phyloP scores from a whole-genome alignment of 2,797 vertebrate genomes.

The Sparidentex hasta region DNA sequence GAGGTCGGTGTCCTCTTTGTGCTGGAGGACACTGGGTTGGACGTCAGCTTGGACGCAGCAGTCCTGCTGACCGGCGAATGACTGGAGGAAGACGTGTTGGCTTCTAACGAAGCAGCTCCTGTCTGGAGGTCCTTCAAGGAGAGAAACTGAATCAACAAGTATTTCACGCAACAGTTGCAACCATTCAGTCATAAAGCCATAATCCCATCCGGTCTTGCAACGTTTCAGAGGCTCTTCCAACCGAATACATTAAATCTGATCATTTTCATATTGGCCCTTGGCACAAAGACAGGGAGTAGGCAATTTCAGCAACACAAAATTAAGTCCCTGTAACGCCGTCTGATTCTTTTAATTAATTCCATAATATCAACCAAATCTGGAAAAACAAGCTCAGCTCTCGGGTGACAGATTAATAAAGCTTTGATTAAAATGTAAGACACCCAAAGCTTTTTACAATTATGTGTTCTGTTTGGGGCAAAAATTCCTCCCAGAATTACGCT shows the following conservation, averaged over 20 bases:
- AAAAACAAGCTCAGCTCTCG: slow-evolving; percentile 58
- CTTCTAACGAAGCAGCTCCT: slow-evolving; percentile 50
- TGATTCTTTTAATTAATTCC: slow-evolving; percentile 58
- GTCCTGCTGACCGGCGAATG: slow-evolving; percentile 17
- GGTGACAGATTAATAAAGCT: slow-evolving; percentile 63
- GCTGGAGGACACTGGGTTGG: slow-evolving; percentile 33
- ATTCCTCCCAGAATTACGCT: slow-evolving; percentile 61
- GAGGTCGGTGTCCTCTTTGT: slow-evolving; percentile 21
- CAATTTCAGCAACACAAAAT: slow-evolving; percentile 50
- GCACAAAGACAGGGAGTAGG: slow-evolving; percentile 24
- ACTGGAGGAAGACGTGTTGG: slow-evolving; percentile 58
- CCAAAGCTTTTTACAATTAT: slow-evolving; percentile 58
- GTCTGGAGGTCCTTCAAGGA: slow-evolving; percentile 69
- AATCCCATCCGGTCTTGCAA: slow-evolving; percentile 15
- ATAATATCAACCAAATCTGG: slow-evolving; percentile 41
- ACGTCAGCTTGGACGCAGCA: slow-evolving; percentile 23
- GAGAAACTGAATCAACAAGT: slow-evolving; percentile 52
- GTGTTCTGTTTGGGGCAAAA: slow-evolving; percentile 48
- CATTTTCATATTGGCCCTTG: slow-evolving; percentile 18
- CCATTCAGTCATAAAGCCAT: slow-evolving; percentile 15
- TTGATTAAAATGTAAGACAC: slow-evolving; percentile 64
- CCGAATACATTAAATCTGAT: slow-evolving; percentile 40
- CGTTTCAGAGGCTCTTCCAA: slow-evolving; percentile 39
- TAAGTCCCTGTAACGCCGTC: slow-evolving; percentile 48
- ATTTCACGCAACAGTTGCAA: slow-evolving; percentile 38